A percentile compares a stretch with the other conserved stretches of the same genome.
Conservation (phyloP, 2,888 invertebrate genomes). For the Magallana nippona region DNA sequence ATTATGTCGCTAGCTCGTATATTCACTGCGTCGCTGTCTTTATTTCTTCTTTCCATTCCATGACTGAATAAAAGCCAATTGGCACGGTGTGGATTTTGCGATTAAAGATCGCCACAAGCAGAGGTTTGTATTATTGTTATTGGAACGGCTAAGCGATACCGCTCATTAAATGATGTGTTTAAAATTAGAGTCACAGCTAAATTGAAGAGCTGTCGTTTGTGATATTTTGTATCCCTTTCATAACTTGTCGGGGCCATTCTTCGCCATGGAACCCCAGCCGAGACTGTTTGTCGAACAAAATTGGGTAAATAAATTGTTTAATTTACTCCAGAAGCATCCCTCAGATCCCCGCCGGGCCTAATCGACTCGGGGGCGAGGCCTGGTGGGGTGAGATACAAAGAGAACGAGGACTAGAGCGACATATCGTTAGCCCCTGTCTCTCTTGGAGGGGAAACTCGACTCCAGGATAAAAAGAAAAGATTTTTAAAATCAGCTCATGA, state of each 20-base stretch:
- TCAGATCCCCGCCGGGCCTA: constrained; percentile 47
- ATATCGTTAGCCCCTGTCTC: constrained; percentile 6
- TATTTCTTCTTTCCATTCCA: background rate
- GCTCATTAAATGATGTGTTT: constrained; percentile 19
- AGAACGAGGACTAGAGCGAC: background rate
- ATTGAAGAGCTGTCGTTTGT: constrained; percentile 2
- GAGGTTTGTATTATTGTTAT: background rate
- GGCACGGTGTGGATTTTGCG: background rate
- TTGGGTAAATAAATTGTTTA: constrained; percentile 51
- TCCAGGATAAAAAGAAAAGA: constrained; percentile 3
- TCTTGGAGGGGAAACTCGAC: constrained; percentile 10
- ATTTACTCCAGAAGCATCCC: constrained; percentile 45
- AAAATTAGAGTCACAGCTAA: constrained; percentile 14
- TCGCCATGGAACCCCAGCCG: constrained; percentile 29
- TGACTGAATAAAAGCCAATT: background rate
- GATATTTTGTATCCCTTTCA: constrained; percentile 32
- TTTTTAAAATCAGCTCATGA: constrained; percentile 1
- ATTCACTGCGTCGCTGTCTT: background rate
- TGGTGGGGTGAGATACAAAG: background rate
- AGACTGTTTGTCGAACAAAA: constrained; percentile 42
- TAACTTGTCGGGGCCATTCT: constrained; percentile 11
- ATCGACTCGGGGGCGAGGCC: constrained; percentile 44
- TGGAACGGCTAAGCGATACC: background rate
- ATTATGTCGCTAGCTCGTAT: no score
- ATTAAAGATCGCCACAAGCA: constrained; percentile 15